These are phyloP conservation scores for Cyclura pinguis DNA, from an alignment of 2,797 vertebrate genomes.

Conservation along the genomic window DNA sequence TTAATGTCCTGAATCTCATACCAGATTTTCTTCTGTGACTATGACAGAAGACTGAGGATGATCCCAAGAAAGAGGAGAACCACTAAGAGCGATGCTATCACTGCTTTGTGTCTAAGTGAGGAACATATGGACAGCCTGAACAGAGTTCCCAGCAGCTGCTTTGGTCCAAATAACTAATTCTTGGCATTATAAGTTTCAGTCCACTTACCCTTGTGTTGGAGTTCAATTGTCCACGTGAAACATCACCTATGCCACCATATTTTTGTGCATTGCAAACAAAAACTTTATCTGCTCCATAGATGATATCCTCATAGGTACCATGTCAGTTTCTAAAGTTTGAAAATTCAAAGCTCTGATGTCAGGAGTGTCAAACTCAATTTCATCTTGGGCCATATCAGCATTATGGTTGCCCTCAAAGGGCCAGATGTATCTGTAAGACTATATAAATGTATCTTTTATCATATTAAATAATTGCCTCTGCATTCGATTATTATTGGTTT, in stretches of 20 bases:
- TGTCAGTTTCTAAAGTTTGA: slow-evolving; percentile 45
- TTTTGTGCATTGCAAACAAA: not conserved
- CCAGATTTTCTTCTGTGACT: not conserved
- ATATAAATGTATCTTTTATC: too few species aligned
- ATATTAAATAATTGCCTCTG: too few species aligned
- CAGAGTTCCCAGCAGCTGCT: not conserved
- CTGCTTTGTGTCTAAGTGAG: not conserved
- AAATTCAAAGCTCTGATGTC: slow-evolving; percentile 38
- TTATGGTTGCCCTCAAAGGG: too few species aligned
- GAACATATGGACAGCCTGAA: not conserved
- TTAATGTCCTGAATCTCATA: not conserved
- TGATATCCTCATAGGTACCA: slow-evolving; percentile 57
- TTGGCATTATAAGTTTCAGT: not conserved
- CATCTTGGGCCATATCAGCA: too few species aligned
- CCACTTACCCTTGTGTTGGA: not conserved
- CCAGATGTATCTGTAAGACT: too few species aligned
- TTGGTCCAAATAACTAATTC: not conserved
- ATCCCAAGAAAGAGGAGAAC: not conserved
- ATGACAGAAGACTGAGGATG: not conserved
- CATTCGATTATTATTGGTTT: too few species aligned
- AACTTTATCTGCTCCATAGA: not conserved
- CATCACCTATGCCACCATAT: not conserved
- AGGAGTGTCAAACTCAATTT: too few species aligned
- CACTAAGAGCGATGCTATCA: not conserved
- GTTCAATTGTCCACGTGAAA: not conserved